Conservation (phyloP, 2,113 vertebrate species). For the Corythaeola cristata region DNA sequence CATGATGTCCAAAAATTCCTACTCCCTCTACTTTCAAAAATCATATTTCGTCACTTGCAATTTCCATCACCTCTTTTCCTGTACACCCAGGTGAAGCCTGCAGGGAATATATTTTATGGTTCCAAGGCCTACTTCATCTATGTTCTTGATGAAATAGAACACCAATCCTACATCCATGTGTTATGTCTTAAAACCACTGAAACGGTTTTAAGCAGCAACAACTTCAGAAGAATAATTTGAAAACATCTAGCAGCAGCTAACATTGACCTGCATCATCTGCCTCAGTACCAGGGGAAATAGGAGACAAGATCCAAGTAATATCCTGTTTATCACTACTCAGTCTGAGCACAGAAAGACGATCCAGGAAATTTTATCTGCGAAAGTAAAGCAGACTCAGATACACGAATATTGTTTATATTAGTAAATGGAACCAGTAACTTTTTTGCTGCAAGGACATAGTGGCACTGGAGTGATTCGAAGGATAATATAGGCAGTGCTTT, state of each 20-base stretch:
- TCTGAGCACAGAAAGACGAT: neutral
- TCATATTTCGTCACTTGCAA: neutral
- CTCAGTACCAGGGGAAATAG: neutral
- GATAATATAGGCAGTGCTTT: neutral
- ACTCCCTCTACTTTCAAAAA: neutral
- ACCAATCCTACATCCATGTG: neutral
- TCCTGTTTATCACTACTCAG: neutral
- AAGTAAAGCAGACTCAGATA: neutral
- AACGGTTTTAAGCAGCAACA: neutral
- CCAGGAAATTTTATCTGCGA: neutral
- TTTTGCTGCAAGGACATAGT: neutral
- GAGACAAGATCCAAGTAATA: neutral
- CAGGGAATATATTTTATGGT: neutral
- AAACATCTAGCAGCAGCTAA: neutral
- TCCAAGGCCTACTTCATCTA: neutral
- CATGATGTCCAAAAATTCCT: neutral
- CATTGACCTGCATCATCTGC: neutral
- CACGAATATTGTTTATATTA: neutral
- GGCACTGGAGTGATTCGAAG: neutral
- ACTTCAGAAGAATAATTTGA: neutral
- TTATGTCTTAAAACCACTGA: neutral
- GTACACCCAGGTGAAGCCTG: neutral
- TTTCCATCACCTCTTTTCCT: neutral
- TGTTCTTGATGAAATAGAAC: neutral
- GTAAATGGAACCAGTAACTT: neutral